These are phyloP conservation scores for Toxotes jaculatrix DNA, from an alignment of 2,113 vertebrate species.

Conservation along the genomic window DNA sequence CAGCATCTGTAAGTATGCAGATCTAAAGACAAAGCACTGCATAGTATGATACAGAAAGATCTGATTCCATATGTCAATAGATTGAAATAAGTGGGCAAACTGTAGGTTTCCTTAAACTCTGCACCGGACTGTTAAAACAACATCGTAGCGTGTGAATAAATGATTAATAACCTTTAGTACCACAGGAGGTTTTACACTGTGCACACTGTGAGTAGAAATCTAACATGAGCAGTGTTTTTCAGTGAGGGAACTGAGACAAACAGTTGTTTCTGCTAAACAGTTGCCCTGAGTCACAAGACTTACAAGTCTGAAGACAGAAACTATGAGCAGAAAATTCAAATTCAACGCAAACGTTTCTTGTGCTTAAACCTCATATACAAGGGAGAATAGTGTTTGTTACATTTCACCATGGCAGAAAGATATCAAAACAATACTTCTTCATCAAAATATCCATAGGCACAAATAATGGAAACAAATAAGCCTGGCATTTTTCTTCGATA, in stretches of 20 bases:
- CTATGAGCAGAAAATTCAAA: slow-evolving; percentile 10
- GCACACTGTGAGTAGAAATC: not conserved
- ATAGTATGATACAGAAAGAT: too few species aligned
- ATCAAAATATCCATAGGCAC: slow-evolving; percentile 3
- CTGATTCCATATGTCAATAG: too few species aligned
- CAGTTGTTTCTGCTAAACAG: slow-evolving; percentile 10
- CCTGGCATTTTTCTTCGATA: not conserved
- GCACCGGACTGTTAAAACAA: not conserved
- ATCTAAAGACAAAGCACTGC: too few species aligned
- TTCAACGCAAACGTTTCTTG: not conserved
- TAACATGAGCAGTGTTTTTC: slow-evolving; percentile 13
- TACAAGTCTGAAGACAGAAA: not conserved
- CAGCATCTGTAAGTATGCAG: too few species aligned
- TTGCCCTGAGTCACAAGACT: slow-evolving; percentile 33
- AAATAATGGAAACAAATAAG: not conserved
- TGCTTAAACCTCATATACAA: not conserved
- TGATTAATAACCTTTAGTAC: slow-evolving; percentile 11
- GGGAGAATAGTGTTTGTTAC: not conserved
- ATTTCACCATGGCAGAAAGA: not conserved
- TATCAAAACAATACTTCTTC: slow-evolving; percentile 25
- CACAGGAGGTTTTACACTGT: slow-evolving; percentile 25
- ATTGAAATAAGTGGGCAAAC: too few species aligned
- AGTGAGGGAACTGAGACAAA: not conserved
- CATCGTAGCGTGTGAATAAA: not conserved
- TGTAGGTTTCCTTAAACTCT: not conserved